These are phyloP conservation scores for Drosophila simulans DNA, from an alignment of 1,140 invertebrate genomes.

Conservation along the genomic window DNA sequence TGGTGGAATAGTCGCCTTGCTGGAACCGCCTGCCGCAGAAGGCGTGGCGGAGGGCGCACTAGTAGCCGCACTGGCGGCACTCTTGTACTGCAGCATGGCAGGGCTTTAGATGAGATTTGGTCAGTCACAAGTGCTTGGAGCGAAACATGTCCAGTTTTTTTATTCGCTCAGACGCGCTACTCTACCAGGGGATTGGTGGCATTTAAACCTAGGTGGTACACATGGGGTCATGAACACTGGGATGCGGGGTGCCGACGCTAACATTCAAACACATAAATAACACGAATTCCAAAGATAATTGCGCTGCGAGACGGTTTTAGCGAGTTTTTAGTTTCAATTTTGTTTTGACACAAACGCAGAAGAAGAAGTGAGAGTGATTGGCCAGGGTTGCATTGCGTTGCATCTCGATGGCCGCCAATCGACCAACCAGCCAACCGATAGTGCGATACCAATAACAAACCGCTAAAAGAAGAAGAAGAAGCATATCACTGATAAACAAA, in stretches of 20 bases:
- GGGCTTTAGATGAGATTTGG: slow-evolving; percentile 8
- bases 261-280: slow-evolving; percentile 2
- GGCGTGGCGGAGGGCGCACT: slow-evolving; percentile 38
- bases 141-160: slow-evolving; percentile 51
- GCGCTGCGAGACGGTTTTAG: slow-evolving; percentile 23
- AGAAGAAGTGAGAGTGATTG: slow-evolving; percentile 35
- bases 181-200: slow-evolving; percentile 9
- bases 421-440: slow-evolving; percentile 20
- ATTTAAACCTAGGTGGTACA: slow-evolving; percentile 15
- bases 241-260: not conserved
- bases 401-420: slow-evolving; percentile 19
- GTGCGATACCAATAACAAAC: slow-evolving; percentile 13
- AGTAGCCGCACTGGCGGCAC: slow-evolving; percentile 37
- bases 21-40: slow-evolving; percentile 23
- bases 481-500: not conserved
- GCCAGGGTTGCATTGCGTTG: slow-evolving; percentile 33
- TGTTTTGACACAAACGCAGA: slow-evolving; percentile 78
- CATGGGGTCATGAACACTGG: slow-evolving; percentile 3
- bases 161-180: slow-evolving; percentile 36
- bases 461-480: not conserved
- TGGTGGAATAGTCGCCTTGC: slow-evolving; percentile 32
- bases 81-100: slow-evolving; percentile 70
- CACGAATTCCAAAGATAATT: not conserved
- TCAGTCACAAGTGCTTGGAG: slow-evolving; percentile 29
- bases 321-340: slow-evolving; percentile 60